Conservation (phyloP, 2,113 vertebrate genomes). For the Ploceus nigricollis region DNA sequence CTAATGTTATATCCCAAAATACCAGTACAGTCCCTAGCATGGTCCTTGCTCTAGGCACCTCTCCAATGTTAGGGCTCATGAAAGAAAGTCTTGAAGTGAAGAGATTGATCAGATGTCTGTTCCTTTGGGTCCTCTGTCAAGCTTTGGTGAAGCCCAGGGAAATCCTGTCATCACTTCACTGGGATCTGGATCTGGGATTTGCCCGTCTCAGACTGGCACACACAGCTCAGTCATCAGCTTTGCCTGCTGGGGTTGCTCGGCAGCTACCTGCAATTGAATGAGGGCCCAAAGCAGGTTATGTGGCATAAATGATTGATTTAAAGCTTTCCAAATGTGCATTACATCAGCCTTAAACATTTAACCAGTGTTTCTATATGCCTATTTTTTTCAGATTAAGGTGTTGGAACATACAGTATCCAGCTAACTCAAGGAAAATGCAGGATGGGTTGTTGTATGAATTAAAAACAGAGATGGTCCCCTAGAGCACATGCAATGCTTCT, state of each 20-base stretch:
- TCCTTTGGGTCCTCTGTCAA: not conserved
- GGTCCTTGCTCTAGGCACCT: not conserved
- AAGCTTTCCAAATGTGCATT: not conserved
- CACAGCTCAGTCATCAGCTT: not conserved
- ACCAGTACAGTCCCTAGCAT: accelerated
- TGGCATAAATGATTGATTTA: not conserved
- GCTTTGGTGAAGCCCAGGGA: not conserved
- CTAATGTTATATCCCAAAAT: not conserved
- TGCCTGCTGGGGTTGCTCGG: not conserved
- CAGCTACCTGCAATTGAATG: accelerated
- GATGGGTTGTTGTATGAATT: not conserved
- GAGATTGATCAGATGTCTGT: not conserved
- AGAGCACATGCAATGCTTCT: not conserved
- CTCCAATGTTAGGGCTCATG: accelerated
- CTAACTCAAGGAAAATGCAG: not conserved
- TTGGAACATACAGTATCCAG: not conserved
- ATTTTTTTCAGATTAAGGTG: not conserved
- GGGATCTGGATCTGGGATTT: not conserved
- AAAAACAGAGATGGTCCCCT: not conserved
- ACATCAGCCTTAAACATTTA: not conserved
- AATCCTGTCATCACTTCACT: not conserved
- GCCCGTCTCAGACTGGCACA: not conserved
- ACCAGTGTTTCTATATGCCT: not conserved
- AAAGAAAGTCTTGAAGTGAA: not conserved
- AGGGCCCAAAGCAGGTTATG: not conserved